These are phyloP conservation scores for Dasypogon diadema DNA, from an alignment of 2,888 invertebrate species.

Conservation along the genomic window DNA sequence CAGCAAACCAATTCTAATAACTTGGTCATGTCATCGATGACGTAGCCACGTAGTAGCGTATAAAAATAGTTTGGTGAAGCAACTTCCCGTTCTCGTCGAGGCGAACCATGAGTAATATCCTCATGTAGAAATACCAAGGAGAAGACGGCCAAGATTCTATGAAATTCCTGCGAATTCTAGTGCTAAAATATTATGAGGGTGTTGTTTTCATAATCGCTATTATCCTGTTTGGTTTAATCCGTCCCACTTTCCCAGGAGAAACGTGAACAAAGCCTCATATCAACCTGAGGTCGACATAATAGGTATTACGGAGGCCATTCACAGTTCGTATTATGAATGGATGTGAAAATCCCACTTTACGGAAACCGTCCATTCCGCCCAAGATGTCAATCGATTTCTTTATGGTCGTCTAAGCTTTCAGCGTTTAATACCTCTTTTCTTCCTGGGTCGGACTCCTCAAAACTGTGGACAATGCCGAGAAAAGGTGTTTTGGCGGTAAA, in stretches of 20 bases:
- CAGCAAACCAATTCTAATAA: conserved; percentile 36
- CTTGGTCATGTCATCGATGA: conserved; percentile 11
- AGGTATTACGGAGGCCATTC: not conserved
- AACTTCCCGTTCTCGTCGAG: not conserved
- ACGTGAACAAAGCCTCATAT: not conserved
- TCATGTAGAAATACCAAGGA: conserved; percentile 1
- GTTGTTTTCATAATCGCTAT: not conserved
- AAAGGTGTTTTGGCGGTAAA: not conserved
- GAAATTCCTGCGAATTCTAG: not conserved
- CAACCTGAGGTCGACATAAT: not conserved
- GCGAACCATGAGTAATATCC: not conserved
- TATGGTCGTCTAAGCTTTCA: not conserved
- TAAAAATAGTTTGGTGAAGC: conserved; percentile 10
- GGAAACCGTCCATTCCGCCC: not conserved
- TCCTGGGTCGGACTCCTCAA: not conserved
- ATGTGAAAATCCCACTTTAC: not conserved
- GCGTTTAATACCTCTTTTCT: not conserved
- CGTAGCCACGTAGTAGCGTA: conserved; percentile 5
- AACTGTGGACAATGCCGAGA: not conserved
- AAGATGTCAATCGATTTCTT: not conserved
- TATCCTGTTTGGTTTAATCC: not conserved
- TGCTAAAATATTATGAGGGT: not conserved
- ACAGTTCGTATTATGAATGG: not conserved
- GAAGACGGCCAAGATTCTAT: not conserved
- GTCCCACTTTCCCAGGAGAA: not conserved